Conservation (phyloP, 2,113 vertebrate species). For the Epinephelus cyanopodus region DNA sequence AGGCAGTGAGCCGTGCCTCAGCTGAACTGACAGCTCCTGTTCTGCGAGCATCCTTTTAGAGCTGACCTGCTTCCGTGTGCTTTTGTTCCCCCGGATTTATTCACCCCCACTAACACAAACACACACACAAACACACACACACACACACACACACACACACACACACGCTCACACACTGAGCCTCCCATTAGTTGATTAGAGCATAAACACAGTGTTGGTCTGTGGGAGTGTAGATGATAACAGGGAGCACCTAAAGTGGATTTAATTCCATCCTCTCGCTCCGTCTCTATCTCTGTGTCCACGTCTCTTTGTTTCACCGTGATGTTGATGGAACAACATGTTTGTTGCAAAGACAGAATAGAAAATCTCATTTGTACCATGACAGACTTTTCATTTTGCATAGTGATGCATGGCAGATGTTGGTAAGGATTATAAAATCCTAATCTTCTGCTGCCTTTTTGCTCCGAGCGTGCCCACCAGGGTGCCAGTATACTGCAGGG, state of each 20-base stretch:
- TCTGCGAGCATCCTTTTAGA: constrained; percentile 63
- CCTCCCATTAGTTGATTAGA: constrained; percentile 63
- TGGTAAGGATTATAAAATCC: constrained; percentile 61
- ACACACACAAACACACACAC: constrained; percentile 9
- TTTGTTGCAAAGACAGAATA: constrained; percentile 5
- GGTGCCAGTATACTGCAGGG: constrained; percentile 9
- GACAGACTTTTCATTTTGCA: constrained; percentile 47
- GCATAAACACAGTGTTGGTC: neutral
- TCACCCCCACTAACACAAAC: constrained; percentile 41
- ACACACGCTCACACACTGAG: constrained; percentile 40
- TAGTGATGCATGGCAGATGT: constrained; percentile 64
- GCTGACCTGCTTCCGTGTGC: constrained; percentile 67
- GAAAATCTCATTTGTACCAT: constrained; percentile 21
- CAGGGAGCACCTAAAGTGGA: neutral
- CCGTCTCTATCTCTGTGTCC: neutral
- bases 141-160: constrained; percentile 10
- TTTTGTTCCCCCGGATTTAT: constrained; percentile 64
- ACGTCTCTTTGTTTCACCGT: neutral
- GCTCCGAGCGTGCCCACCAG: constrained; percentile 9
- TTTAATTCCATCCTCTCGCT: neutral
- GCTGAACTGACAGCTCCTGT: constrained; percentile 73
- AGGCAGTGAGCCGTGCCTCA: constrained; percentile 75
- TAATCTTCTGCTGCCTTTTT: constrained; percentile 67
- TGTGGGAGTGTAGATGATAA: constrained; percentile 10
- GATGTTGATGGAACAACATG: constrained; percentile 17